A percentile compares a stretch with the other conserved stretches of the same genome.
Evolutionary conservation across 2,888 invertebrate species (phyloP).

Genomic region (Choreutis nemorana): DNA sequence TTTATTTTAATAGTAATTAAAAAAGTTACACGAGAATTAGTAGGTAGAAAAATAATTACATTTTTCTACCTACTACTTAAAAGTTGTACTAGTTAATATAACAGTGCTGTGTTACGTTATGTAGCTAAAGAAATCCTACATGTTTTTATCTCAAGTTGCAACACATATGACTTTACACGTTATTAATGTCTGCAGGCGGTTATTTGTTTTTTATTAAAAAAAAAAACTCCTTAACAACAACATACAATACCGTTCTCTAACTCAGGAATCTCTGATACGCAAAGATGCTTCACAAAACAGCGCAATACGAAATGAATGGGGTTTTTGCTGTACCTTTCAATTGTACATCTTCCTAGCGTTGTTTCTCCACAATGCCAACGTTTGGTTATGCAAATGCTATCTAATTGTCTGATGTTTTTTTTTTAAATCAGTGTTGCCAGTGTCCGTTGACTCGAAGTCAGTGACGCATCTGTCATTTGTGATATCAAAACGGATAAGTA

Average conservation of each 20-base stretch:
- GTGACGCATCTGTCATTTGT: slow-evolving; percentile 60
- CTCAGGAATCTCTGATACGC: slow-evolving; percentile 44
- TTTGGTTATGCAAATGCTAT: slow-evolving; percentile 54
- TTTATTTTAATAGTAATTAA: too few relatives aligned
- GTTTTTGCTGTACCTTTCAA: slow-evolving; percentile 30
- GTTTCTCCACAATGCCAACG: slow-evolving; percentile 24
- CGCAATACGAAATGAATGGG: slow-evolving; percentile 13
- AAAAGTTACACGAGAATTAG: too few relatives aligned
- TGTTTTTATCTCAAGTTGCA: too few relatives aligned
- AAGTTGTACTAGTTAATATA: too few relatives aligned
- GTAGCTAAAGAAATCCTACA: too few relatives aligned
- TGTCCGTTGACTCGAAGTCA: slow-evolving; percentile 20
- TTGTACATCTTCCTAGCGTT: slow-evolving; percentile 15
- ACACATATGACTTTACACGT: too few relatives aligned
- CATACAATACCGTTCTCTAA: slow-evolving; percentile 24
- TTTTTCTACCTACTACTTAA: too few relatives aligned
- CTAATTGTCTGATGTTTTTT: slow-evolving; percentile 33
- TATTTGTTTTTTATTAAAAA: too few relatives aligned
- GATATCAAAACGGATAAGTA: slow-evolving; percentile 41
- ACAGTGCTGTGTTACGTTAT: too few relatives aligned
- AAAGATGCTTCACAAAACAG: slow-evolving; percentile 50
- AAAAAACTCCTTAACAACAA: slow-evolving; percentile 1
- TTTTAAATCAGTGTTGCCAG: slow-evolving; percentile 26
- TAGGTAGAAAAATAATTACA: too few relatives aligned
- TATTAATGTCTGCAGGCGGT: too few relatives aligned